Conservation (phyloP, 2,797 vertebrate genomes). For the Momotus momota region DNA sequence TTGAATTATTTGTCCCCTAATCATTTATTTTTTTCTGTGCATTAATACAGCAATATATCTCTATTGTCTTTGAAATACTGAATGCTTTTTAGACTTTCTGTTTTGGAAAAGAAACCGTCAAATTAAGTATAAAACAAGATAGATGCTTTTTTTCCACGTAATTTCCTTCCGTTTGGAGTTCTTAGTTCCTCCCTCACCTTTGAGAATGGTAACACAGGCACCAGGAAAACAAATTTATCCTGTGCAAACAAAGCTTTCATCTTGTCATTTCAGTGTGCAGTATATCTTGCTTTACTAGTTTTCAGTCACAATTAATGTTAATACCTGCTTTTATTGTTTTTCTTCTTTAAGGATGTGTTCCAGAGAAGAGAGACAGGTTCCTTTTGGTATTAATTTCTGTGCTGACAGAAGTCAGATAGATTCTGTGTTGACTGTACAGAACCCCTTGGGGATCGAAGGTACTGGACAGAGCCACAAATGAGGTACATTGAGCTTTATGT, state of each 20-base stretch:
- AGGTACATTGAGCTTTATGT: not conserved
- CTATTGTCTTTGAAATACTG: not conserved
- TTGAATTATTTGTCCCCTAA: not conserved
- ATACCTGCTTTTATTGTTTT: not conserved
- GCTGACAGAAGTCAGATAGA: not conserved
- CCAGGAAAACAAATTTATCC: not conserved
- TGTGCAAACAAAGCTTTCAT: not conserved
- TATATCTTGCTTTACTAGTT: constrained; percentile 15
- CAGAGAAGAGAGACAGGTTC: not conserved
- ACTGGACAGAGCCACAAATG: not conserved
- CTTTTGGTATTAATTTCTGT: not conserved
- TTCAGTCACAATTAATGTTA: not conserved
- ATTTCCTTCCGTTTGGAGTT: not conserved
- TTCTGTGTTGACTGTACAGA: not conserved
- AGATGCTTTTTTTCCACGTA: not conserved
- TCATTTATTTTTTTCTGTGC: not conserved
- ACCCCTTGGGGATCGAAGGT: not conserved
- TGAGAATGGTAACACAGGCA: not conserved
- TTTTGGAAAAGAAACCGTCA: not conserved
- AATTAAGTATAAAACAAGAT: not conserved
- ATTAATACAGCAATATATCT: not conserved
- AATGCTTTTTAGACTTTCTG: not conserved
- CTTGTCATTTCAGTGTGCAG: not conserved
- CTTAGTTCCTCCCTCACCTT: not conserved
- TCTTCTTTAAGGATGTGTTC: not conserved